Conservation (phyloP, 2,888 invertebrate species). For the Malthinus seriepunctatus region DNA sequence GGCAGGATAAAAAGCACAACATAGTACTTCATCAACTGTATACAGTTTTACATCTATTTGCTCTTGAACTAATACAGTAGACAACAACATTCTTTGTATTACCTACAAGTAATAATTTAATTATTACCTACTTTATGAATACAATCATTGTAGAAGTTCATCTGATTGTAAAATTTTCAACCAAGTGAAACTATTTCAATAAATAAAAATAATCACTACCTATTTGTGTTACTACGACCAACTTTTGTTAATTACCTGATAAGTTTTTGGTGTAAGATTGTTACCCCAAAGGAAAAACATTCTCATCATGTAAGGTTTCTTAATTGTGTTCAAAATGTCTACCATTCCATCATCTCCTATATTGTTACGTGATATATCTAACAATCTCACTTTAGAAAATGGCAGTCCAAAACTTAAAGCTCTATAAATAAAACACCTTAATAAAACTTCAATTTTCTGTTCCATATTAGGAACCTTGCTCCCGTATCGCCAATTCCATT, state of each 20-base stretch:
- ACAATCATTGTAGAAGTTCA: background rate
- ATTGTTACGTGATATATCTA: slow-evolving; percentile 63
- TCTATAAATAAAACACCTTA: slow-evolving; percentile 39
- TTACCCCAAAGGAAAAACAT: slow-evolving; percentile 56
- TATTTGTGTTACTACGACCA: no score
- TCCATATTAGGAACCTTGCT: slow-evolving; percentile 51
- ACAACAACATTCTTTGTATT: slow-evolving; percentile 50
- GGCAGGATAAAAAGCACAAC: slow-evolving; percentile 52
- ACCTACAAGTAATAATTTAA: slow-evolving; percentile 42
- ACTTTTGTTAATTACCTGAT: slow-evolving; percentile 39
- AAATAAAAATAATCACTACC: no score
- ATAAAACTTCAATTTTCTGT: background rate
- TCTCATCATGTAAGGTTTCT: slow-evolving; percentile 57
- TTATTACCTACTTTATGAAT: slow-evolving; percentile 2
- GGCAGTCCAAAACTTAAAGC: slow-evolving; percentile 61
- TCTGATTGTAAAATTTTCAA: background rate
- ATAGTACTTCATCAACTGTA: slow-evolving; percentile 47
- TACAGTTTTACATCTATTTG: slow-evolving; percentile 55
- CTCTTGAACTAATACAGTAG: slow-evolving; percentile 52
- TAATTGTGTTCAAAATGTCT: slow-evolving; percentile 60
- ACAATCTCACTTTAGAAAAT: slow-evolving; percentile 60
- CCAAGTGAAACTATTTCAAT: no score
- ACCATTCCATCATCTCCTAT: slow-evolving; percentile 59
- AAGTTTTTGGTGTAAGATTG: slow-evolving; percentile 44
- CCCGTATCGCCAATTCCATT: slow-evolving; percentile 63